Evolutionary conservation across 2,888 invertebrate genomes (phyloP).

Genomic region (Tinea semifulvella): DNA sequence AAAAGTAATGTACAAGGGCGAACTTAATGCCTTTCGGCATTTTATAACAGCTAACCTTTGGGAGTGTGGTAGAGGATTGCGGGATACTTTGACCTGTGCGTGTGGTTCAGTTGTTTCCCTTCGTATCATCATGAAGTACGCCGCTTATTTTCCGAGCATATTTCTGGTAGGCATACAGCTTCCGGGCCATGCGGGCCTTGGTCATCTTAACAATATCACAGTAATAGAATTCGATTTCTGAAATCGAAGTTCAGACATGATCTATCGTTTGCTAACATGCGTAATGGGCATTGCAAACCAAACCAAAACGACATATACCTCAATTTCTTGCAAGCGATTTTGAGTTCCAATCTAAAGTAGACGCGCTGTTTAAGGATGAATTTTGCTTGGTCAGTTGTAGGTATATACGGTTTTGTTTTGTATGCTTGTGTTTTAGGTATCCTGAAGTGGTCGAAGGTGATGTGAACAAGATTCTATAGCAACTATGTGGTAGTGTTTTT

Average conservation of each 20-base stretch:
- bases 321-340: not conserved
- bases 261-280: slow-evolving; percentile 8
- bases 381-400: not conserved
- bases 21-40: too few species aligned
- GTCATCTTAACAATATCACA: slow-evolving; percentile 8
- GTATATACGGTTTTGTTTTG: not conserved
- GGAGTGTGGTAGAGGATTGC: too few species aligned
- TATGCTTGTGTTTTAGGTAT: slow-evolving; percentile 8
- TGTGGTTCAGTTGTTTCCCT: too few species aligned
- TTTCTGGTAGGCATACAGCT: too few species aligned
- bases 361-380: not conserved
- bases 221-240: slow-evolving; percentile 7
- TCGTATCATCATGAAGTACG: too few species aligned
- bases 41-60: too few species aligned
- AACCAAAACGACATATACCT: not conserved
- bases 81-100: too few species aligned
- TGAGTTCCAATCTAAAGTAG: too few species aligned
- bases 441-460: slow-evolving; percentile 7
- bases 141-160: too few species aligned
- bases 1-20: too few species aligned
- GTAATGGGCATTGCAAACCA: not conserved
- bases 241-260: slow-evolving; percentile 11
- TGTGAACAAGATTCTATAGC: too few species aligned
- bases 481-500: too few species aligned
- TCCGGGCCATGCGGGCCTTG: slow-evolving; percentile 1